Conservation (phyloP, 2,113 vertebrate genomes). For the Centropristis striata region DNA sequence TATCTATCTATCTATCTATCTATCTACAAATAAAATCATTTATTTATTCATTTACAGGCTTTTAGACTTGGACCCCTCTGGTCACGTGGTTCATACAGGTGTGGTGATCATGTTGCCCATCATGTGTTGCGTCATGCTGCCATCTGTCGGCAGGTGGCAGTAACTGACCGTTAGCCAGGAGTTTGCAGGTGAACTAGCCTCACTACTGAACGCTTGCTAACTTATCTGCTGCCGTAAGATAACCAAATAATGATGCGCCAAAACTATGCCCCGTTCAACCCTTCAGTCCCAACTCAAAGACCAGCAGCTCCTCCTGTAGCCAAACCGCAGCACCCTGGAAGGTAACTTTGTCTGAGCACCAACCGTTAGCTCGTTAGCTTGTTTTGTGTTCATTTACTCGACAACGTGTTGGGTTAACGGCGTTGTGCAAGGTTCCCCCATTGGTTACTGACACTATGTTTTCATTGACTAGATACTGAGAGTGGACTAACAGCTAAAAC, state of each 20-base stretch:
- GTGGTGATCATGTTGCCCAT: too few species aligned
- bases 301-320: background rate
- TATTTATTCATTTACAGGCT: too few species aligned
- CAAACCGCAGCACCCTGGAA: background rate
- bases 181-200: background rate
- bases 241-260: constrained; percentile 40
- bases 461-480: background rate
- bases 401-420: background rate
- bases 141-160: constrained; percentile 32
- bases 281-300: accelerated
- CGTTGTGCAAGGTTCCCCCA: background rate
- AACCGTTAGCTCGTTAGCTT: too few species aligned
- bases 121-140: constrained; percentile 35
- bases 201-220: background rate
- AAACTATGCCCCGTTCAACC: background rate
- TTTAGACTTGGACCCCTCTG: background rate
- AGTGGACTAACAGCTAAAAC: background rate
- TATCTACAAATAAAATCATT: too few species aligned
- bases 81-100: background rate
- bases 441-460: background rate
- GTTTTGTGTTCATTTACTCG: background rate
- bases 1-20: too few species aligned
- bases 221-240: background rate
- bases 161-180: background rate
- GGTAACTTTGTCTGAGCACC: constrained; percentile 41